Percentiles rank a stretch among this genome's conserved stretches.
These are phyloP conservation scores for Troglohyphantes excavatus DNA, from an alignment of 2,888 invertebrate species.

Conservation along the genomic window DNA sequence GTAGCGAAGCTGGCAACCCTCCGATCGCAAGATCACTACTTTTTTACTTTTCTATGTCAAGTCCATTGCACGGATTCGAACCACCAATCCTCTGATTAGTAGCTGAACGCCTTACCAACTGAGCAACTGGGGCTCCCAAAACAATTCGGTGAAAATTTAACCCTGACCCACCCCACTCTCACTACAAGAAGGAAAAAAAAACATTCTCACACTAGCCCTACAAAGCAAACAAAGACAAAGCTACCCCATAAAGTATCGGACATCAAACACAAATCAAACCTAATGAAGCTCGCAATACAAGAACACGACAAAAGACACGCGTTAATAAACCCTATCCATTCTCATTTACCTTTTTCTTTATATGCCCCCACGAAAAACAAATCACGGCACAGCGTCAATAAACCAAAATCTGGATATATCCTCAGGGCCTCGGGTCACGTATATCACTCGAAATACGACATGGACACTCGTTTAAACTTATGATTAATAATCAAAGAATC, in stretches of 20 bases:
- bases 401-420: slow-evolving; percentile 50
- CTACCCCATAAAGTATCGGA: background rate
- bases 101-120: no score
- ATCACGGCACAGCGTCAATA: slow-evolving; percentile 35
- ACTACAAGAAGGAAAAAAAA: background rate
- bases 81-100: no score
- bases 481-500: slow-evolving; percentile 60
- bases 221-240: background rate
- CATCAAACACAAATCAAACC: slow-evolving; percentile 32
- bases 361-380: slow-evolving; percentile 16
- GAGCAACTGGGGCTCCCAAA: no score
- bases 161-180: no score
- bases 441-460: slow-evolving; percentile 62
- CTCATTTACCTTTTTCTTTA: slow-evolving; percentile 15
- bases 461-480: slow-evolving; percentile 40
- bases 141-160: no score
- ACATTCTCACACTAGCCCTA: background rate
- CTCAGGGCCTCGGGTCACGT: slow-evolving; percentile 27
- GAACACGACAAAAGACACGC: slow-evolving; percentile 22
- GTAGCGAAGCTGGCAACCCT: no score
- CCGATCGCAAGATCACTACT: no score
- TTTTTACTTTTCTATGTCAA: no score
- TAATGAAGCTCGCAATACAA: slow-evolving; percentile 36
- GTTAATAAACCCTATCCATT: slow-evolving; percentile 33
- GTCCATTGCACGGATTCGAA: no score